phyloP scores from a whole-genome alignment of 1,140 invertebrate species.

The Drosophila sturtevanti region DNA sequence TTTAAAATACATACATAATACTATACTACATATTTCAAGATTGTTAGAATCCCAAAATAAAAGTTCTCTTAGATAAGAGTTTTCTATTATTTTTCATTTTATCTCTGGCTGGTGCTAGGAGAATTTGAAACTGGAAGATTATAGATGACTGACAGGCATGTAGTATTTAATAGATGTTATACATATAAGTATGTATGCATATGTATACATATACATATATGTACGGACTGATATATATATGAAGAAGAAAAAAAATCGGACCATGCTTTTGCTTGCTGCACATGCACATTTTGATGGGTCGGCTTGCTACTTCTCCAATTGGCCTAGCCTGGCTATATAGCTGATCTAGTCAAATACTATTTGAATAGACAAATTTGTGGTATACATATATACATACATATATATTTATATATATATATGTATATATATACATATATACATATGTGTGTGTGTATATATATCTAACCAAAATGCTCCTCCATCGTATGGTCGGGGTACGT shows the following conservation, averaged over 20 bases:
- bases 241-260: not conserved
- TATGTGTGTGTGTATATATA: slow-evolving; percentile 25
- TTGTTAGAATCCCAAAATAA: no score
- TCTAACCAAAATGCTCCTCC: slow-evolving; percentile 51
- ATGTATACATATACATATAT: no score
- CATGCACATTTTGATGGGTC: slow-evolving; percentile 7
- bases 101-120: not conserved
- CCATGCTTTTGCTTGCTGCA: not conserved
- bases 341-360: slow-evolving; percentile 29
- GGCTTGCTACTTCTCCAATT: not conserved
- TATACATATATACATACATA: not conserved
- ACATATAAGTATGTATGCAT: no score
- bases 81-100: not conserved
- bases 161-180: no score
- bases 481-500: slow-evolving; percentile 56
- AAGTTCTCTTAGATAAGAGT: not conserved
- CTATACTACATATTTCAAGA: no score
- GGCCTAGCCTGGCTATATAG: not conserved
- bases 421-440: slow-evolving; percentile 12
- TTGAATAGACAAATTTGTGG: slow-evolving; percentile 10
- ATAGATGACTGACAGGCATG: not conserved
- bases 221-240: not conserved
- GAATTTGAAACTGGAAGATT: not conserved
- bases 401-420: slow-evolving; percentile 15
- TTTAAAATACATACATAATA: no score